Evolutionary conservation across 2,888 invertebrate genomes (phyloP).

Genomic region (Eristalis tenax): DNA sequence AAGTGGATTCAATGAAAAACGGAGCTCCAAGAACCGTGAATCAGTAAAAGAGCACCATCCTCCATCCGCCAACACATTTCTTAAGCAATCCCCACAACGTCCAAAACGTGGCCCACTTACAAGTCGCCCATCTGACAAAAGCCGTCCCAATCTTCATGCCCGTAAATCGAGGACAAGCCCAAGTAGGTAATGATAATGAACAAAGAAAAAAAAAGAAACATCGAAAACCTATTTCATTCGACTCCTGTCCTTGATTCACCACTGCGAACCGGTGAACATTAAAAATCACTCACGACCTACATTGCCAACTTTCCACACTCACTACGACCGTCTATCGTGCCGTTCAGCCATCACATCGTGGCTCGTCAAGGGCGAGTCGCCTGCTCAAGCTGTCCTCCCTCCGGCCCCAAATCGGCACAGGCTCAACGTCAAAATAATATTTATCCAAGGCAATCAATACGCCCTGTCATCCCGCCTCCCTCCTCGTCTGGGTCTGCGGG

Average conservation of each 20-base stretch:
- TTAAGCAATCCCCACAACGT: neutral
- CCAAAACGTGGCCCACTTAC: neutral
- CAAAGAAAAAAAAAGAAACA: neutral
- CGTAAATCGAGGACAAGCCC: neutral
- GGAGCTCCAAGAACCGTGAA: no score
- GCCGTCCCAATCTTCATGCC: neutral
- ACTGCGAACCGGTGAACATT: slow-evolving; percentile 8
- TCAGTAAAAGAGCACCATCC: no score
- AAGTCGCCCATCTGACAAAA: neutral
- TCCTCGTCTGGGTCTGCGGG: neutral
- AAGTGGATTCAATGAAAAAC: no score
- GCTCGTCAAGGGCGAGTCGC: neutral
- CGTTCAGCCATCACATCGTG: slow-evolving; percentile 20
- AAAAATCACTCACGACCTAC: slow-evolving; percentile 13
- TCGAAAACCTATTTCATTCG: slow-evolving; percentile 16
- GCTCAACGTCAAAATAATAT: slow-evolving; percentile 23
- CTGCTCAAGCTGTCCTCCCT: neutral
- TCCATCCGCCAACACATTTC: no score
- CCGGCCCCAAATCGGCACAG: neutral
- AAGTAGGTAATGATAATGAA: neutral
- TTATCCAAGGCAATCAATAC: slow-evolving; percentile 50
- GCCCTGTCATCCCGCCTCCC: neutral
- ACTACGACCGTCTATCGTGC: slow-evolving; percentile 9
- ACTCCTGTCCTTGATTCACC: slow-evolving; percentile 23
- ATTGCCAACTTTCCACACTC: neutral